Percentiles rank a stretch among this genome's conserved stretches.
These are phyloP conservation scores for Eurosta solidaginis DNA, from an alignment of 1,140 invertebrate species.

Conservation along the genomic window DNA sequence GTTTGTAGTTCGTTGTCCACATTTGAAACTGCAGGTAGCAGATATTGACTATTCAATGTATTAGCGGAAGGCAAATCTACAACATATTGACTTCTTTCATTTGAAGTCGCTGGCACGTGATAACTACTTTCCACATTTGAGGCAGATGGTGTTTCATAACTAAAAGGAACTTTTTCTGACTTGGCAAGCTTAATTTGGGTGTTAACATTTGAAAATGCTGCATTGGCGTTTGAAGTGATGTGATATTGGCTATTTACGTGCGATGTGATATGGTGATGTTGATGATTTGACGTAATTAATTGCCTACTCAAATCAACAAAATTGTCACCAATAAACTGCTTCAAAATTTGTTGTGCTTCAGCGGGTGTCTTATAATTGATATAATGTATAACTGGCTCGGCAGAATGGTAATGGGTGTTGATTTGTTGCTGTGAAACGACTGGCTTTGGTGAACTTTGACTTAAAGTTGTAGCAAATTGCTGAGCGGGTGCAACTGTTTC, in stretches of 20 bases:
- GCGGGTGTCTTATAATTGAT: constrained; percentile 51
- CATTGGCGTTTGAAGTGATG: constrained; percentile 38
- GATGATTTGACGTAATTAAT: not conserved
- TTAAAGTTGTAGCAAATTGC: constrained; percentile 50
- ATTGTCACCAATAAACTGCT: constrained; percentile 39
- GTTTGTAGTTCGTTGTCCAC: not conserved
- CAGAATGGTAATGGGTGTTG: not conserved
- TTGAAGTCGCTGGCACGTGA: no score
- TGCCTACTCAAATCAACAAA: not conserved
- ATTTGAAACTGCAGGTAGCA: not conserved
- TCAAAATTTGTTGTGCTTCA: constrained; percentile 47
- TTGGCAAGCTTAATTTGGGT: constrained; percentile 53
- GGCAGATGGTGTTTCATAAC: no score
- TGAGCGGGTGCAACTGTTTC: constrained; percentile 54
- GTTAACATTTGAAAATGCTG: constrained; percentile 50
- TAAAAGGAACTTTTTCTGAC: no score
- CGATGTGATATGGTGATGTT: no score
- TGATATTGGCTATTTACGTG: not conserved
- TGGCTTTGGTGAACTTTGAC: constrained; percentile 41
- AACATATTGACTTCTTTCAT: no score
- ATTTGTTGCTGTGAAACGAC: not conserved
- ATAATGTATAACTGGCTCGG: constrained; percentile 53
- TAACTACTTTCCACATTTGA: no score
- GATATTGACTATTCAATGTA: not conserved
- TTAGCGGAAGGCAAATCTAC: no score